Percentiles rank a stretch among this genome's conserved stretches.
Evolutionary conservation across 2,797 vertebrate genomes (phyloP).

Genomic region (Trichosurus vulpecula): DNA sequence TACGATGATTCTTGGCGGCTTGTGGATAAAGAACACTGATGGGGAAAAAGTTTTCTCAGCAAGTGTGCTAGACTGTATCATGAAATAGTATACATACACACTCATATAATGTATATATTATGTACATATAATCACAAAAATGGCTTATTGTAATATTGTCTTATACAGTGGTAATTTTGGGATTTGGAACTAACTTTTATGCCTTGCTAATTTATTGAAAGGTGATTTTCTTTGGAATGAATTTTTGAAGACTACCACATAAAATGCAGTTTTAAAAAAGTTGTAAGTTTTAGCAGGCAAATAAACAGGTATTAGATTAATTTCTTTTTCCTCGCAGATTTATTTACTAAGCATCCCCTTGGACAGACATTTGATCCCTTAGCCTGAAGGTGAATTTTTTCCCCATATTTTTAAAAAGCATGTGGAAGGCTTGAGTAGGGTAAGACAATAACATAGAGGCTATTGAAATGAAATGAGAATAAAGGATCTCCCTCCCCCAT

Average conservation of each 20-base stretch:
- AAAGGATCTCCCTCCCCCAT: slow-evolving; percentile 69
- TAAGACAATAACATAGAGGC: slow-evolving; percentile 45
- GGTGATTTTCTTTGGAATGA: slow-evolving; percentile 25
- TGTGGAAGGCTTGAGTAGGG: background rate
- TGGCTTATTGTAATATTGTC: slow-evolving; percentile 24
- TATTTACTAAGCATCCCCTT: slow-evolving; percentile 10
- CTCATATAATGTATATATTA: no score
- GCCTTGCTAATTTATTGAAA: slow-evolving; percentile 20
- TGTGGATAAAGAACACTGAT: background rate
- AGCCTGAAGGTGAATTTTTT: slow-evolving; percentile 63
- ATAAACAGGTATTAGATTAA: slow-evolving; percentile 15
- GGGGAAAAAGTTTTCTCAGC: slow-evolving; percentile 30
- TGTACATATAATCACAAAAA: background rate
- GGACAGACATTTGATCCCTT: slow-evolving; percentile 13
- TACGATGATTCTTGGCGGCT: background rate
- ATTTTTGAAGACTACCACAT: slow-evolving; percentile 13
- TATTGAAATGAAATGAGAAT: slow-evolving; percentile 73
- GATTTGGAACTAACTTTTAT: slow-evolving; percentile 36
- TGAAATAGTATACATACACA: background rate
- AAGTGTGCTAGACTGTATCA: background rate
- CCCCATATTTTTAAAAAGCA: background rate
- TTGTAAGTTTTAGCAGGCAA: background rate
- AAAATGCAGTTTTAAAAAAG: background rate
- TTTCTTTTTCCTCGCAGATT: slow-evolving; percentile 30
- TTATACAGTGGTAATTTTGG: background rate